A percentile compares a stretch with the other conserved stretches of the same genome.
Evolutionary conservation across 2,888 invertebrate species (phyloP).

Genomic region (Idaea aversata): DNA sequence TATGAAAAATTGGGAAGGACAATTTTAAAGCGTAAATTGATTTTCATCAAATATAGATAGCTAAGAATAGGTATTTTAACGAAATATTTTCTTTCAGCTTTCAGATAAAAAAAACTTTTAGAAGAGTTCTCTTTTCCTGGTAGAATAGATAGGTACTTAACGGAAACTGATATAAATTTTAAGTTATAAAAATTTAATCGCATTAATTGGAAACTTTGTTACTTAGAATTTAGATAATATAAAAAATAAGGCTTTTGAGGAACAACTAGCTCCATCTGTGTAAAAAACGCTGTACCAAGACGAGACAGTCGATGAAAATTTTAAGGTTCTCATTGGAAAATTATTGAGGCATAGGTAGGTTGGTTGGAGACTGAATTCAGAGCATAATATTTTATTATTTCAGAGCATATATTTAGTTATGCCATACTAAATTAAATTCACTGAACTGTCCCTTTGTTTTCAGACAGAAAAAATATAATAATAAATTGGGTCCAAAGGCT

Average conservation of each 20-base stretch:
- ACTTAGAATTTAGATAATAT: no score
- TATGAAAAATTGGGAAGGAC: no score
- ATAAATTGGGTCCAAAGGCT: background rate
- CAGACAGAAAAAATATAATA: background rate
- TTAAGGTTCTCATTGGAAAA: conserved; percentile 13
- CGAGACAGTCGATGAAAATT: conserved; percentile 14
- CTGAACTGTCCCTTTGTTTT: background rate
- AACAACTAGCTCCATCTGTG: conserved; percentile 40
- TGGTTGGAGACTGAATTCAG: background rate
- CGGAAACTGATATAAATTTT: background rate
- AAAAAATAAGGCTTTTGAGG: conserved; percentile 26
- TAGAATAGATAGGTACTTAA: no score
- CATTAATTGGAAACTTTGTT: background rate
- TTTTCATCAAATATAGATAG: no score
- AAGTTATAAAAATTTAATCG: background rate
- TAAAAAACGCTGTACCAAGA: conserved; percentile 18
- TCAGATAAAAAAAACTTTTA: no score
- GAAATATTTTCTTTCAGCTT: no score
- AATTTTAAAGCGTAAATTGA: no score
- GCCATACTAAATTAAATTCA: background rate
- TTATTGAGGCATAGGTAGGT: background rate
- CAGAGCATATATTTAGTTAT: no score
- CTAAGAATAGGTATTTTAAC: no score
- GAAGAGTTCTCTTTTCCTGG: no score
- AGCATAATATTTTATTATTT: background rate